Base-by-base conservation (phyloP, 2,113 vertebrate species). In the Myxocyprinus asiaticus region DNA sequence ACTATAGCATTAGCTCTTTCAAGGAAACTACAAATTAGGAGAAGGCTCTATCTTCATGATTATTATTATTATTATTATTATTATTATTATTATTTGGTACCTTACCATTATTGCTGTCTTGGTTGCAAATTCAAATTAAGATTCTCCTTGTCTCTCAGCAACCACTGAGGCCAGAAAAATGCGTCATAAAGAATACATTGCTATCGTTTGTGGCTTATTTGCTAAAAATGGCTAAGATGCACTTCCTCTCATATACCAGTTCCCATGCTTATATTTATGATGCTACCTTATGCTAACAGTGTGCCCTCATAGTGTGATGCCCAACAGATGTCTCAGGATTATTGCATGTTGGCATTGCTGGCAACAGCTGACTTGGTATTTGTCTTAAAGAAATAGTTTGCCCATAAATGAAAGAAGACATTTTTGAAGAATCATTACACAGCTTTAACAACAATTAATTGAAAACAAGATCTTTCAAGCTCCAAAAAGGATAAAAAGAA, bases 101-200 rank as follows among this genome's bases (percentile, higher is more conserved):
- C 89, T 90, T 90, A 90, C 87, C 80, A 94, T 94, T 93, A 93
- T 92, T 91, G 83, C 85, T 87, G 78, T 87, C 90, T 87, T 68
- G 86, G 87, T 68, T 85, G 80, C 90, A 91, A 91, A 33, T 33
- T 33, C 22, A 33, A 33, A 91, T 91, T 91, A 85, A 85, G 90
- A 92, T 90, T 88, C 83, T 86, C 85, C 89, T 89, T 89, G 88
- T 92, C 84, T 90, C 82, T 81, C 63, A 4, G 80, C 74, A 67
- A 93, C 91, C 92, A 72, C 91, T 66, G 50, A 83, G 73, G 85
- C 87, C 87, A 81, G 75, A 92, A 88, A 91, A 90, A 88, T 89
- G 88, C 87, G 69, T 91, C 90, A 90, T 55, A 78, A 85, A 89
- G 83, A 89, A 88, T 85, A 87, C 64, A 82, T 88, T 88, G 86